Conservation (phyloP, 2,888 invertebrate genomes). For the Lymantria monacha region DNA sequence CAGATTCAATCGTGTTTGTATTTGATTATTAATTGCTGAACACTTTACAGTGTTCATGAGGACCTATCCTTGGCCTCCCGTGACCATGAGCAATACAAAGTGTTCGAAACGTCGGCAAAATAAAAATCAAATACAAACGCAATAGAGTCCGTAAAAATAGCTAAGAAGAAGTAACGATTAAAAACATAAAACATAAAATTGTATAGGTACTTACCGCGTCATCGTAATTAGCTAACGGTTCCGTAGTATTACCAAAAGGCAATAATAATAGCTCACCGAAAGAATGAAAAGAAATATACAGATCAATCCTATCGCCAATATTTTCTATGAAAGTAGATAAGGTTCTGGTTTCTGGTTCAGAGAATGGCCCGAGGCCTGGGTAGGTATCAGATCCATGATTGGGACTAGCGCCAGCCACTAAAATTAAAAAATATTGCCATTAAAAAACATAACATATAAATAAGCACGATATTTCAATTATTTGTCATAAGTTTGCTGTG, state of each 20-base stretch:
- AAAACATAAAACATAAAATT: too few species aligned
- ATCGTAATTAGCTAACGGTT: constrained; percentile 47
- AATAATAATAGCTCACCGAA: constrained; percentile 86
- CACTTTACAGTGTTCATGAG: too few species aligned
- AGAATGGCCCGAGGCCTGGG: constrained; percentile 78
- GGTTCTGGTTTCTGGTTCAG: constrained; percentile 77
- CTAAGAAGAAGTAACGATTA: too few species aligned
- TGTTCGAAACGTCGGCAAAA: too few species aligned
- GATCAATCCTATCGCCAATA: constrained; percentile 48
- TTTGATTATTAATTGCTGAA: too few species aligned
- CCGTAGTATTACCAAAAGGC: constrained; percentile 76
- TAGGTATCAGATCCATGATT: constrained; percentile 70
- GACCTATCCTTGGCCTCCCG: too few species aligned
- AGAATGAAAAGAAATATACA: constrained; percentile 85
- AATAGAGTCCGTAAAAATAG: too few species aligned
- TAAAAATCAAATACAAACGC: too few species aligned
- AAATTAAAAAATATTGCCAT: constrained; percentile 8
- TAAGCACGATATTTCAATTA: too few species aligned
- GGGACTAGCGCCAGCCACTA: constrained; percentile 60
- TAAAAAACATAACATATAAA: background rate
- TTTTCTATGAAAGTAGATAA: constrained; percentile 42
- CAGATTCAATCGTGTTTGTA: too few species aligned
- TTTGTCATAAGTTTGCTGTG: too few species aligned
- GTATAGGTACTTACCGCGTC: constrained; percentile 50
- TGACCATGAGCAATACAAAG: too few species aligned